Conservation (phyloP, 2,888 invertebrate species). For the Brachynemurus nebulosus region DNA sequence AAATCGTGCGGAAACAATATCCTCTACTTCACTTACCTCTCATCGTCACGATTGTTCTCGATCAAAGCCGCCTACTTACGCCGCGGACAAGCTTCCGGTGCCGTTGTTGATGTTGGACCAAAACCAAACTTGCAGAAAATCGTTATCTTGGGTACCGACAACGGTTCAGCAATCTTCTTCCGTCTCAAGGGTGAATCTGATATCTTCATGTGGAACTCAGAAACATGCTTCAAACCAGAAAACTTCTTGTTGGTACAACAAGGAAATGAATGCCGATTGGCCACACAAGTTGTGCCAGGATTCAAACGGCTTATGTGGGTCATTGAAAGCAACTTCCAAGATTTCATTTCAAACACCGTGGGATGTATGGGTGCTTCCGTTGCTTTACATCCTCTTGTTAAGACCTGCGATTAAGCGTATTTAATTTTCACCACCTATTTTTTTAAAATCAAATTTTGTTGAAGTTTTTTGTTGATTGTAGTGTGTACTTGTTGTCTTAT, state of each 20-base stretch:
- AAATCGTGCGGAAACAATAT: constrained; percentile 35
- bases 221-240: constrained; percentile 37
- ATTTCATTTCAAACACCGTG: constrained; percentile 42
- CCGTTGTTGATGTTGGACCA: constrained; percentile 41
- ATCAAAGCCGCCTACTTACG: constrained; percentile 40
- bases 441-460: too few relatives aligned
- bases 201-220: constrained; percentile 48
- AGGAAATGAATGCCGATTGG: constrained; percentile 41
- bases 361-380: constrained; percentile 48
- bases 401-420: constrained; percentile 29
- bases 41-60: constrained; percentile 39
- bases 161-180: constrained; percentile 43
- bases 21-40: constrained; percentile 44
- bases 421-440: too few relatives aligned
- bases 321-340: constrained; percentile 51
- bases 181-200: constrained; percentile 40
- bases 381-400: constrained; percentile 42
- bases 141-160: constrained; percentile 45
- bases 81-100: constrained; percentile 37
- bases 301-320: constrained; percentile 46
- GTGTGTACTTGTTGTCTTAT: too few relatives aligned
- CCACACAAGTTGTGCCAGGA: constrained; percentile 46
- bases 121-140: constrained; percentile 37
- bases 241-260: constrained; percentile 43
- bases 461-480: too few relatives aligned